Evolutionary conservation across 2,113 vertebrate genomes (phyloP), one percentile per base, ranked within the genome.

Genomic region (Poeciliopsis prolifica): DNA sequence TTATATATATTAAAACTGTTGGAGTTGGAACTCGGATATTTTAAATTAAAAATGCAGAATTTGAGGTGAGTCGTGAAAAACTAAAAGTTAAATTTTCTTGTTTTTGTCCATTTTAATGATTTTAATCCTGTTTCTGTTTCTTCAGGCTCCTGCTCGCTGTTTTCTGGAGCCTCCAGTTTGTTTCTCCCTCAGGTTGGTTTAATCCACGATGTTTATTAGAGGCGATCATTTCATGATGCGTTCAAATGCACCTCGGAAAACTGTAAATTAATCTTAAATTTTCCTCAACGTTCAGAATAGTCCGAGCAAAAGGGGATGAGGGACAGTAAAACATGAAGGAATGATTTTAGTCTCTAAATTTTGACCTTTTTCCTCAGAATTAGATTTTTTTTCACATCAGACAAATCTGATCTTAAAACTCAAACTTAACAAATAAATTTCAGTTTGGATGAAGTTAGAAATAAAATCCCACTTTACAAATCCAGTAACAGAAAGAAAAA

Each of bases 1-100:
- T 42, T 67, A 8, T 30, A 11, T 0, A 12, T n/a, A 3, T 75
- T 4, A 9, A 68, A 68, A 51, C 33, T 44, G 51, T 8, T 22
- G 31, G 24, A 66, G 66, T 13, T 29, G 14, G 29, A 29, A 35
- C 33, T 33, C 61, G 30, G 22, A 61, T 40, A 1, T 42, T 40
- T 28, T 0, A 1, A 7, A 9, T 14, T 7, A 12, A 7, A 30
- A 17, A 88, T 76, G 54, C 68, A 67, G 22, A 75, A 78, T 44
- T 29, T 82, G 74, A 79, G 85, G 89, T 91, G 77, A 91, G 87
- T 82, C 19, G 5, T 7, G 2, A 35, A 19, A 69, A 2, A 3
- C 1, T 1, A 54, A 3, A 26, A 61, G 0, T 5, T 17, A 28
- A 0, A 1, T n/a, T 30, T 30, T 5, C 14, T 15, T 42, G n/a